phyloP scores from a whole-genome alignment of 2,888 invertebrate species.

The Pyrrhosoma nymphula region DNA sequence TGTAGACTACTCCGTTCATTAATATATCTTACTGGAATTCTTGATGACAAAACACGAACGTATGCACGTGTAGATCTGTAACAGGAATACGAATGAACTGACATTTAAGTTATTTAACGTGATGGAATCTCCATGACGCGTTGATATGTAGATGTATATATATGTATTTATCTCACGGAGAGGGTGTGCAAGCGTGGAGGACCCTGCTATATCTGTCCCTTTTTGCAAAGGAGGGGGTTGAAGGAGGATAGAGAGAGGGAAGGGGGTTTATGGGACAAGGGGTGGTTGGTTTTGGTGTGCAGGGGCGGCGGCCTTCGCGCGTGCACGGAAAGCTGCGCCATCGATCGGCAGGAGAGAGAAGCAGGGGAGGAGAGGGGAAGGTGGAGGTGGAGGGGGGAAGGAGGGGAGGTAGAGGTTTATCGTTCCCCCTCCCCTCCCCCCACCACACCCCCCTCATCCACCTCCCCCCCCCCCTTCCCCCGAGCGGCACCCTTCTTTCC shows the following conservation, averaged over 20 bases:
- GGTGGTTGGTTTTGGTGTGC: background rate
- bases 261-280: background rate
- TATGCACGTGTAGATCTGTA: too few relatives aligned
- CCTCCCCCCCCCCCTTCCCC: background rate
- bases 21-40: too few relatives aligned
- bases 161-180: too few relatives aligned
- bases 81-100: too few relatives aligned
- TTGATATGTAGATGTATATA: too few relatives aligned
- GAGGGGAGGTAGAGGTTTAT: background rate
- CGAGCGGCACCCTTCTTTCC: rapidly evolving
- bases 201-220: background rate
- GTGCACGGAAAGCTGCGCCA: constrained; percentile 26
- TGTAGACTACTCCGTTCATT: too few relatives aligned
- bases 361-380: background rate
- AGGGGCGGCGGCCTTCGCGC: constrained; percentile 3
- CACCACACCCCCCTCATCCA: background rate
- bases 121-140: too few relatives aligned
- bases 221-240: background rate
- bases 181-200: background rate
- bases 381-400: background rate
- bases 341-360: background rate
- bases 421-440: background rate
- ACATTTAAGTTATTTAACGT: too few relatives aligned
- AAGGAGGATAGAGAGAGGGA: background rate
- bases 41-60: too few relatives aligned